A percentile compares a stretch with the other conserved stretches of the same genome.
phyloP scores from a whole-genome alignment of 2,113 vertebrate species.

The Motacilla tschutschensis region DNA sequence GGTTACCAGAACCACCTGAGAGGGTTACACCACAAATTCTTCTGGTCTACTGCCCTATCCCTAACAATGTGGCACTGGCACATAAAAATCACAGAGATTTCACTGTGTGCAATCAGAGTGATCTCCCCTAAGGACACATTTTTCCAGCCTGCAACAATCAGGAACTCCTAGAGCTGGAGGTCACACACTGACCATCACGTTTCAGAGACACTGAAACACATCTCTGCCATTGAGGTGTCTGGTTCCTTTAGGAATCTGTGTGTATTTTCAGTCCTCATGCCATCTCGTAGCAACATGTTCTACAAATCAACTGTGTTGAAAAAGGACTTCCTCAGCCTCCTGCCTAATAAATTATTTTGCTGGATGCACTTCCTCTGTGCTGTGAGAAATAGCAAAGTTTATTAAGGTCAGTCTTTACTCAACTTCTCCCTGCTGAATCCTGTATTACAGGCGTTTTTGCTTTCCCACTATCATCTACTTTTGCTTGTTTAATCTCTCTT shows the following conservation, averaged over 20 bases:
- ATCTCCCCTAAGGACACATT: not conserved
- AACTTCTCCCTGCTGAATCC: not conserved
- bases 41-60: not conserved
- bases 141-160: not conserved
- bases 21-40: not conserved
- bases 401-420: not conserved
- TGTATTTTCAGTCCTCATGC: conserved; percentile 40
- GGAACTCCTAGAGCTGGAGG: not conserved
- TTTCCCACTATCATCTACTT: not conserved
- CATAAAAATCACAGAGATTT: not conserved
- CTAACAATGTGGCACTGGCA: not conserved
- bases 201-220: not conserved
- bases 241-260: conserved; percentile 31
- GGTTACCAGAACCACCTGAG: not conserved
- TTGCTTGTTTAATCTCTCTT: not conserved
- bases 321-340: conserved; percentile 29
- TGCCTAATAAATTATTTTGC: conserved; percentile 5
- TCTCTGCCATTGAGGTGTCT: conserved; percentile 9
- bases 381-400: not conserved
- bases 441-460: not conserved
- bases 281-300: conserved; percentile 32
- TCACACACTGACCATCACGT: not conserved
- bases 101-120: not conserved
- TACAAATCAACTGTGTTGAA: conserved; percentile 33
- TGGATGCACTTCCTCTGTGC: not conserved